A percentile compares a stretch with the other conserved stretches of the same genome.
phyloP scores from a whole-genome alignment of 2,113 vertebrate species.

The Esox niger region DNA sequence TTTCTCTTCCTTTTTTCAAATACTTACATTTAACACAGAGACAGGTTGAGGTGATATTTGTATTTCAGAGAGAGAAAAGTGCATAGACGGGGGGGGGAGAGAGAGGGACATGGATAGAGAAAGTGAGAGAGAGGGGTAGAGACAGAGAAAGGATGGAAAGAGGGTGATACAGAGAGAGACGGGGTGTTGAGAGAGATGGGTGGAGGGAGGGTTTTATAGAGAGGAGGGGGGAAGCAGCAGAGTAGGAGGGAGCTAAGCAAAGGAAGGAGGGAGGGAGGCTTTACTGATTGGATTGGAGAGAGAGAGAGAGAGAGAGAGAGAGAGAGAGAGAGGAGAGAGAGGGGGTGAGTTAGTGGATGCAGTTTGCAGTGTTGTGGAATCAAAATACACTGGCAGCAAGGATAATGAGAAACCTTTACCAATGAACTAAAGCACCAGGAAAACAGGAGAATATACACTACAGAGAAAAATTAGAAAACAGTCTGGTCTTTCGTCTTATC shows the following conservation, averaged over 20 bases:
- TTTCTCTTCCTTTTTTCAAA: constrained; percentile 45
- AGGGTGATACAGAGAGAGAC: constrained; percentile 6
- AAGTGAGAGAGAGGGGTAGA: constrained; percentile 4
- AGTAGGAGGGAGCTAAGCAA: not conserved
- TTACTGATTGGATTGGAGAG: constrained; percentile 75
- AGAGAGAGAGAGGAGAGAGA: constrained; percentile 50
- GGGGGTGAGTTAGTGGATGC: constrained; percentile 74
- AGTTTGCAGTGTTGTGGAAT: constrained; percentile 66
- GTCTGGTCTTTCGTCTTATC: constrained; percentile 45
- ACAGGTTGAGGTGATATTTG: constrained; percentile 53
- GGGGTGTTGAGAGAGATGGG: constrained; percentile 21
- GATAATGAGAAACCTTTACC: constrained; percentile 52
- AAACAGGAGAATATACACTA: constrained; percentile 2
- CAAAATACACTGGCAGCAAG: constrained; percentile 55
- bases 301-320: constrained; percentile 65
- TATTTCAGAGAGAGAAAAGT: constrained; percentile 56
- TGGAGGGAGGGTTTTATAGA: not conserved
- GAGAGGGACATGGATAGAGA: constrained; percentile 13
- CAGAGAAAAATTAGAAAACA: constrained; percentile 10
- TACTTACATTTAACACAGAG: constrained; percentile 45
- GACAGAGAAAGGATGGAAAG: constrained; percentile 8
- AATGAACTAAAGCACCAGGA: constrained; percentile 48
- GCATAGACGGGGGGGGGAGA: too few relatives aligned
- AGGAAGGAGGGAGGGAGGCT: constrained; percentile 41
- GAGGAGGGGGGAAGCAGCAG: constrained; percentile 5